Conservation (phyloP, 1,140 invertebrate species). For the Pararge aegeria region DNA sequence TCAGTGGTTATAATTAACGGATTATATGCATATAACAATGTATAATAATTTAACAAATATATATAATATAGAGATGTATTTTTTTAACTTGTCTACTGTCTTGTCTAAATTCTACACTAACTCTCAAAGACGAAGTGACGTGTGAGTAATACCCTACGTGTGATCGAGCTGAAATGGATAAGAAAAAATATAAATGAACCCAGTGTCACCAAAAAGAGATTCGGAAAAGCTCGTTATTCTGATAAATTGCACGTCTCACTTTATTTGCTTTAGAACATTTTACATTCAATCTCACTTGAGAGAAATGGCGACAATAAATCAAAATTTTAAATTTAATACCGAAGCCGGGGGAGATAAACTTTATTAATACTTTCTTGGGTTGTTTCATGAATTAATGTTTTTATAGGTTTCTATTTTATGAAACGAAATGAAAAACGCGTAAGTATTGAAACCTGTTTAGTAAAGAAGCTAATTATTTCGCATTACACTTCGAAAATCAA, state of each 20-base stretch:
- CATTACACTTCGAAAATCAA: too few species aligned
- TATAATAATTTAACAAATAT: too few species aligned
- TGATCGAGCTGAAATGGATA: constrained; percentile 66
- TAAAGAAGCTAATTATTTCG: too few species aligned
- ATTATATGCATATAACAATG: too few species aligned
- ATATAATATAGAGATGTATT: too few species aligned
- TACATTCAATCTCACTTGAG: constrained; percentile 31
- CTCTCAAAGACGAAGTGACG: constrained; percentile 40
- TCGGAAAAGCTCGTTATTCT: constrained; percentile 71
- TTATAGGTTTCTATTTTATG: neutral
- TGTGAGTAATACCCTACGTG: constrained; percentile 61
- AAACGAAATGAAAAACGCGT: too few species aligned
- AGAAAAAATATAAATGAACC: constrained; percentile 75
- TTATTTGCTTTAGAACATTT: constrained; percentile 44
- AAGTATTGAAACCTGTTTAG: too few species aligned
- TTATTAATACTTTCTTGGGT: neutral
- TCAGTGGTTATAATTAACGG: too few species aligned
- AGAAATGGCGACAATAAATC: constrained; percentile 30
- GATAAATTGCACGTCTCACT: constrained; percentile 64
- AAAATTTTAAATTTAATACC: constrained; percentile 23
- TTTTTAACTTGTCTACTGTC: neutral
- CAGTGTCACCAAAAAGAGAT: constrained; percentile 68
- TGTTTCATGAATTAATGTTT: neutral
- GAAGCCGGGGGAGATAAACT: neutral
- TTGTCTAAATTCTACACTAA: constrained; percentile 4